These are phyloP conservation scores for Oreochromis grahami DNA, from an alignment of 2,797 vertebrate species.

Conservation along the genomic window DNA sequence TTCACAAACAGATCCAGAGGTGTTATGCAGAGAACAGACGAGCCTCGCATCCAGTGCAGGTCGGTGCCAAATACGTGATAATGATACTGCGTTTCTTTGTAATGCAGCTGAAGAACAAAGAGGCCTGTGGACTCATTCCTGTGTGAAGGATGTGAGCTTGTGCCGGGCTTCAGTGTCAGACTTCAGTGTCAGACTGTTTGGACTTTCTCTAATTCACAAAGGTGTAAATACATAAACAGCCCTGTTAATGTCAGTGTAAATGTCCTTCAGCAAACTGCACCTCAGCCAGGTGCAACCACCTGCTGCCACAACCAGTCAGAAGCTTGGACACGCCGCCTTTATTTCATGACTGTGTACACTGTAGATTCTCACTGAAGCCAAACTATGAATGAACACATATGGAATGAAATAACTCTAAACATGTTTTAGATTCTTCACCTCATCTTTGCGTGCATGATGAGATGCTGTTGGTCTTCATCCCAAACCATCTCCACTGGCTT, in stretches of 20 bases:
- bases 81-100: rapidly evolving
- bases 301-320: too few relatives aligned
- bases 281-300: too few relatives aligned
- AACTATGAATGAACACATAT: too few relatives aligned
- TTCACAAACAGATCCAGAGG: constrained; percentile 97
- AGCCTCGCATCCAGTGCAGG: constrained; percentile 88
- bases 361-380: too few relatives aligned
- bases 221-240: too few relatives aligned
- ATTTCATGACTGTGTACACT: too few relatives aligned
- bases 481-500: rapidly evolving
- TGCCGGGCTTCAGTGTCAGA: background rate
- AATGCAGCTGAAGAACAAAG: background rate
- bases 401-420: too few relatives aligned
- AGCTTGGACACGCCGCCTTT: too few relatives aligned
- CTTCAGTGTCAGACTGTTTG: background rate
- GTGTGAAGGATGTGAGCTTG: background rate
- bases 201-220: too few relatives aligned
- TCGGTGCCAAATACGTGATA: background rate
- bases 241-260: too few relatives aligned
- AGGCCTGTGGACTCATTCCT: rapidly evolving
- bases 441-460: background rate
- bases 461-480: background rate
- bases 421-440: too few relatives aligned
- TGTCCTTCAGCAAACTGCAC: too few relatives aligned
- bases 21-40: constrained; percentile 95